These are phyloP conservation scores for Anolis sagrei DNA, from an alignment of 2,113 vertebrate species.

Conservation along the genomic window DNA sequence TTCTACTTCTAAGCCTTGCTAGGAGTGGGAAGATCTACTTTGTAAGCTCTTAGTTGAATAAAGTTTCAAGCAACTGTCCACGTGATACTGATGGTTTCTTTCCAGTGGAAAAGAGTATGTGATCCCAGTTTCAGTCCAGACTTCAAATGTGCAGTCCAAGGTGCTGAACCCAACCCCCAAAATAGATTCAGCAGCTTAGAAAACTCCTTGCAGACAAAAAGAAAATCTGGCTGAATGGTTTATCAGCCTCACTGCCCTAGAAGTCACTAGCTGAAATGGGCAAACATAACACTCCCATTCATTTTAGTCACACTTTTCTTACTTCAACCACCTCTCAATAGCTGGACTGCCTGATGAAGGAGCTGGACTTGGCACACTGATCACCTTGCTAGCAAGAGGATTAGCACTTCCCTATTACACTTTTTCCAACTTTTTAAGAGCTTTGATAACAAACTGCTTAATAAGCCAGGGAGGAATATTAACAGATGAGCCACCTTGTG, in stretches of 20 bases:
- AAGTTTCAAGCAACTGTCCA: neutral
- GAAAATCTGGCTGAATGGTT: neutral
- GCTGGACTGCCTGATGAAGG: neutral
- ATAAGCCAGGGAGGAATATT: neutral
- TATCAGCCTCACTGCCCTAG: neutral
- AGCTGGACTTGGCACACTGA: neutral
- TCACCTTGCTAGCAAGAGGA: slow-evolving; percentile 15
- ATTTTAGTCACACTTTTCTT: neutral
- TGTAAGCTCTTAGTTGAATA: neutral
- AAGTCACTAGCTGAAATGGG: neutral
- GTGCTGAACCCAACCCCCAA: too few species aligned
- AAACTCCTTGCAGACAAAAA: too few species aligned
- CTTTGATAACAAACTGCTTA: slow-evolving; percentile 26
- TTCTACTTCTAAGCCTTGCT: neutral
- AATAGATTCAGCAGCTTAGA: too few species aligned
- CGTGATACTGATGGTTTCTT: too few species aligned
- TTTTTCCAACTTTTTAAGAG: slow-evolving; percentile 53
- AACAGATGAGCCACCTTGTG: slow-evolving; percentile 50
- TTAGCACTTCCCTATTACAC: slow-evolving; percentile 63
- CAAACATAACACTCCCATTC: neutral
- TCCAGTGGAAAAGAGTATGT: too few species aligned
- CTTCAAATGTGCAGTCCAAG: too few species aligned
- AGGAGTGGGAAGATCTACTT: neutral
- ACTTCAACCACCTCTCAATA: neutral
- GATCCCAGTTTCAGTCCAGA: too few species aligned